phyloP scores from a whole-genome alignment of 2,113 vertebrate species.

The Gallinago paraguaiae region DNA sequence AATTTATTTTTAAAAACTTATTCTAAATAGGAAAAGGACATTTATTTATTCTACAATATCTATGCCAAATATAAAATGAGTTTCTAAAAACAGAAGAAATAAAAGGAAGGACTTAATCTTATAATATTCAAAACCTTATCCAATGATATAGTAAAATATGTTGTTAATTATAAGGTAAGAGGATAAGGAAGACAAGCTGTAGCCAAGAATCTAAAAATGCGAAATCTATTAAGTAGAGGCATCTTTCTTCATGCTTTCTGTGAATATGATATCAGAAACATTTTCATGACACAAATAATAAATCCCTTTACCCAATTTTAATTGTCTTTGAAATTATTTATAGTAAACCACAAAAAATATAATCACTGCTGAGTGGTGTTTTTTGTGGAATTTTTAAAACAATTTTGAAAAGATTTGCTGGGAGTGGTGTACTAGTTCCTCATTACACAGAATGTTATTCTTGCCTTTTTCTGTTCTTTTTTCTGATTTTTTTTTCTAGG shows the following conservation, averaged over 20 bases:
- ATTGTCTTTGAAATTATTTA: constrained; percentile 11
- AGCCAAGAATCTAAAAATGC: neutral
- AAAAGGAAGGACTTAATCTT: neutral
- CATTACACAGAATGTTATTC: neutral
- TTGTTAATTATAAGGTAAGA: neutral
- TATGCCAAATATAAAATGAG: neutral
- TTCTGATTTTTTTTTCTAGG: neutral
- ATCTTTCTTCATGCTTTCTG: neutral
- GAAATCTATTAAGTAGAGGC: neutral
- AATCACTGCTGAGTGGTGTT: neutral
- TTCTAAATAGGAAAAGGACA: neutral
- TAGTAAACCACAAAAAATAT: neutral
- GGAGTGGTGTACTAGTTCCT: neutral
- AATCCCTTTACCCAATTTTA: neutral
- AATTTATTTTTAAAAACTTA: neutral
- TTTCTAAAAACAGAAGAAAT: neutral
- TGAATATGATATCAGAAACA: neutral
- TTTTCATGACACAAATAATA: neutral
- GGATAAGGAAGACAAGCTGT: neutral
- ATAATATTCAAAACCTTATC: neutral
- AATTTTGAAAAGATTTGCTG: neutral
- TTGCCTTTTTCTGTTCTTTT: neutral
- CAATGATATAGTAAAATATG: neutral
- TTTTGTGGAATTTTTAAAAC: neutral
- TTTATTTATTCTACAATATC: neutral